Evolutionary conservation across 1,140 invertebrate species (phyloP).

Genomic region (Hyles vespertilio): DNA sequence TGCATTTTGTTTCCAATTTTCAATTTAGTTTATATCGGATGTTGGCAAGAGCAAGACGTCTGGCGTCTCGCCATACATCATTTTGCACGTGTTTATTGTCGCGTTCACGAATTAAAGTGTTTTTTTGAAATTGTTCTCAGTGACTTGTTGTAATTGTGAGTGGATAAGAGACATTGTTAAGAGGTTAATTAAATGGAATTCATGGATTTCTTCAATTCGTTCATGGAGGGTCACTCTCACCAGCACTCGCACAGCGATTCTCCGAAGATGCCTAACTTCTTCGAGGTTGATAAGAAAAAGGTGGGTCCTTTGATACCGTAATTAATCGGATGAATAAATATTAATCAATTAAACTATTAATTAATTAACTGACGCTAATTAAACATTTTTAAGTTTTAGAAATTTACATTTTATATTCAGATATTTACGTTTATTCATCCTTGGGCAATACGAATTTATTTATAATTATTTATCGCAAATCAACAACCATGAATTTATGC

Average conservation of each 20-base stretch:
- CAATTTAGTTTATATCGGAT: slow-evolving; percentile 72
- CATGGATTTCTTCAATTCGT: slow-evolving; percentile 58
- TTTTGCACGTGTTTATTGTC: slow-evolving; percentile 48
- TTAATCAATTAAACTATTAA: background rate
- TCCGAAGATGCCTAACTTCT: slow-evolving; percentile 63
- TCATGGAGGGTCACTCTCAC: slow-evolving; percentile 52
- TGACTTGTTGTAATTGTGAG: slow-evolving; percentile 26
- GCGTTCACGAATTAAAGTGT: slow-evolving; percentile 30
- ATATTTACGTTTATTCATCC: too few relatives aligned
- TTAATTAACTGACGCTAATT: background rate
- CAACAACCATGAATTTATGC: too few relatives aligned
- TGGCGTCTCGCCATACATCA: slow-evolving; percentile 47
- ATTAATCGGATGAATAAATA: background rate
- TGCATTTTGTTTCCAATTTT: slow-evolving; percentile 74
- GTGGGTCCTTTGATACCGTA: slow-evolving; percentile 28
- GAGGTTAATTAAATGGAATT: slow-evolving; percentile 50
- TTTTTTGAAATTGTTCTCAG: slow-evolving; percentile 28
- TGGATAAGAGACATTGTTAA: slow-evolving; percentile 30
- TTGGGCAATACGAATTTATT: too few relatives aligned
- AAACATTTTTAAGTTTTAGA: too few relatives aligned
- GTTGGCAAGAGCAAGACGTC: slow-evolving; percentile 65
- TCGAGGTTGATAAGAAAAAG: slow-evolving; percentile 66
- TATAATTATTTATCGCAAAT: too few relatives aligned
- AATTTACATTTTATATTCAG: too few relatives aligned
- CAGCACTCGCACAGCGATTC: slow-evolving; percentile 39